Evolutionary conservation across 2,888 invertebrate genomes (phyloP), one percentile per base, ranked within the genome.

Genomic region (Atherix ibis): DNA sequence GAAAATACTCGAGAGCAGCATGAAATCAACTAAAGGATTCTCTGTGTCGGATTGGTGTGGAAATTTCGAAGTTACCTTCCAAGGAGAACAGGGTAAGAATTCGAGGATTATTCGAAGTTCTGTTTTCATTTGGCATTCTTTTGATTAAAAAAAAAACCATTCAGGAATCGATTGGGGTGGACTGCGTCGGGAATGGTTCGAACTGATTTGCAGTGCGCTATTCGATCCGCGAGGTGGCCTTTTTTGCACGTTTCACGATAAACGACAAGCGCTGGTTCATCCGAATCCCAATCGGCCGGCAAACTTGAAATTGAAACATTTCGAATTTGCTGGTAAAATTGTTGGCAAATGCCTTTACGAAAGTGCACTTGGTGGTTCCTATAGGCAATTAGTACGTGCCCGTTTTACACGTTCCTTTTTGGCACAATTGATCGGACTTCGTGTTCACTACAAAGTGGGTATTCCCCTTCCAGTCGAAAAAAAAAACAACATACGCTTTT

Each of bases 271-370:
- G 2, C 65, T 91, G 40, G 91, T 89, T 24, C 91, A 91, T 62
- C 92, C 92, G 4, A 88, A 87, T 63, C 76, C 76, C 2, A 70
- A 72, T 48, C 65, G 88, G n/a, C 73, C 81, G 4, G 50, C 76
- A 4, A 71, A 80, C 51, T 63, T 85, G 22, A 88, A 88, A 64
- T 54, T 88, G 38, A 84, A 88, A 48, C 81, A 89, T 62, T 91
- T 80, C 58, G 91, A 92, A 63, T 82, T 87, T 51, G 92, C 92
- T 22, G 92, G 94, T 34, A 82, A 82, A 62, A 71, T 94, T 47
- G 88, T 92, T 25, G 92, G 91, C 40, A 94, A 94, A 65, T 91
- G 92, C 59, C 65, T 94, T 47, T 91, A 88, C 58, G 92, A 94
- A 65, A 87, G 87, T 39, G 83, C 91, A 4, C 68, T 91, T 34